phyloP scores from a whole-genome alignment of 2,797 vertebrate species.

The Toxotes lorentzi region DNA sequence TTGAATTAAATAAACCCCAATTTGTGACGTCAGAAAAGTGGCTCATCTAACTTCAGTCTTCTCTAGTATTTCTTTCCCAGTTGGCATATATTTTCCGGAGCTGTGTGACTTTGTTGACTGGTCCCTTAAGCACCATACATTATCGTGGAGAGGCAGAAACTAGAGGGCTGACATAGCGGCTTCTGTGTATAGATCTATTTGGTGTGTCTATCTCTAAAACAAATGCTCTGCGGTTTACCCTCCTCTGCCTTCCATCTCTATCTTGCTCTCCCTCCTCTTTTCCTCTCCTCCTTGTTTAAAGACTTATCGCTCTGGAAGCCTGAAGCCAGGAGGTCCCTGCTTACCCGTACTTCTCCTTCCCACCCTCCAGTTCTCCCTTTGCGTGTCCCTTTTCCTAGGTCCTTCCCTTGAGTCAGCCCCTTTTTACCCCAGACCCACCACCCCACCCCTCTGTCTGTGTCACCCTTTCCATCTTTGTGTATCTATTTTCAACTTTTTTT shows the following conservation, averaged over 20 bases:
- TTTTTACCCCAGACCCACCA: constrained; percentile 11
- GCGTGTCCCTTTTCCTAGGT: not conserved
- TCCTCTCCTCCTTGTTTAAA: constrained; percentile 25
- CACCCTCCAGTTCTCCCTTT: constrained; percentile 20
- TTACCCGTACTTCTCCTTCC: constrained; percentile 21
- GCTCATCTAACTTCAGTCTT: constrained; percentile 10
- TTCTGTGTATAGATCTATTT: constrained; percentile 69
- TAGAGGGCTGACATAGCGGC: constrained; percentile 55
- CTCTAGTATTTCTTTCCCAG: constrained; percentile 23
- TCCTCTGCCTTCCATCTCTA: constrained; percentile 51
- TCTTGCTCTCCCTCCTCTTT: constrained; percentile 48
- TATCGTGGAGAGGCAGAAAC: constrained; percentile 47
- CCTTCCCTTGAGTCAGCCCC: not conserved
- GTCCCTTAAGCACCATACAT: constrained; percentile 67
- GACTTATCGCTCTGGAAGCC: constrained; percentile 56
- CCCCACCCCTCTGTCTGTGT: not conserved
- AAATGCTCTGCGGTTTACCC: constrained; percentile 61
- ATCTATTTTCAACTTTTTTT: constrained; percentile 12
- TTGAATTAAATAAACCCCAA: not conserved
- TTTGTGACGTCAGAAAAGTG: constrained; percentile 4
- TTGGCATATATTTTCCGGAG: constrained; percentile 28
- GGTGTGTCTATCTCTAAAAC: constrained; percentile 66
- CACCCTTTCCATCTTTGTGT: not conserved
- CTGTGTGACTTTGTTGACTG: constrained; percentile 58
- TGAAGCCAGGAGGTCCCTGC: constrained; percentile 57